Base-by-base conservation (phyloP, 2,888 invertebrate genomes). In the Bombylius major region DNA sequence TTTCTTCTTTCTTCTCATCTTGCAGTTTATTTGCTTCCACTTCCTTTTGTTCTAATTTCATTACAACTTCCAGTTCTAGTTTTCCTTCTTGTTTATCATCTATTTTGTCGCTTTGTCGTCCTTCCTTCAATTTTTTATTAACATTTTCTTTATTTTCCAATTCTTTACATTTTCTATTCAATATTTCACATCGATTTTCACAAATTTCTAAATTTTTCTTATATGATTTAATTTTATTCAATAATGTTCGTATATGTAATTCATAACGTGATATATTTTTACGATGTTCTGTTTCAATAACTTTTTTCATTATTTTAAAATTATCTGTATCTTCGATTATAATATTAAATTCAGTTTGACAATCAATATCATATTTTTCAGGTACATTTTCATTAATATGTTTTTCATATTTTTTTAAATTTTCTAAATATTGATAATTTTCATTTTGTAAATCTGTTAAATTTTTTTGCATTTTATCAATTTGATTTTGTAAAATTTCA, bases 191-290 rank as follows among this genome's bases (percentile, higher is more conserved):
- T 42, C 63, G 63, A 32, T 60, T 61, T 44, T 66, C 64, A 8
- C 63, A 60, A 3, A 50, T 44, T 49, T 61, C 62, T 6, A 66
- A 55, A 2, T 63, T 59, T 47, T 59, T 64, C 36, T 67, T 67
- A 53, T 66, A 61, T 11, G 60, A 55, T 55, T 65, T 65, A 4
- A 67, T 53, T 59, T 65, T 66, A 4, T 54, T 55, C 11, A 67
- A 50, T 12, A 68, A 53, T 8, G 65, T 63, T 39, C 64, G 61
- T 47, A 67, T 66, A 53, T 68, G 66, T 23, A 65, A 32, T 53
- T 67, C 65, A 59, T 67, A 67, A 50, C 67, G 64, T 45, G 58
- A 55, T 60, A 65, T 65, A 58, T 65, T 66, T 44, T 67, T 63
- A 23, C 60, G 62, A 56, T 67, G 64, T 58, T 68, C 67, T 0